A percentile compares a stretch with the other conserved stretches of the same genome.
Conservation (phyloP, 2,888 invertebrate species). For the Calameuta pallipes region DNA sequence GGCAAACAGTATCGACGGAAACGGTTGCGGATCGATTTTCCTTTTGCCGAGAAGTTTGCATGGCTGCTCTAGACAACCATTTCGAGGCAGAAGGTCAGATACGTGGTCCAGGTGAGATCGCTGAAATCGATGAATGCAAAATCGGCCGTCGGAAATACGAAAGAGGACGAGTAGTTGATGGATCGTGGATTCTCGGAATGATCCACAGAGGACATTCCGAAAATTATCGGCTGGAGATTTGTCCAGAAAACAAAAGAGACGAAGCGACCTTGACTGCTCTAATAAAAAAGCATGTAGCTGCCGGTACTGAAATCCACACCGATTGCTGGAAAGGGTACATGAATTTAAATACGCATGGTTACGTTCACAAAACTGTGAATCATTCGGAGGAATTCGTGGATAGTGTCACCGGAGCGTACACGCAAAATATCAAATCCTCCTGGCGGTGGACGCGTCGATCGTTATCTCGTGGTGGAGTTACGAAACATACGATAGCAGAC, state of each 20-base stretch:
- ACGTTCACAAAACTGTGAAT: no score
- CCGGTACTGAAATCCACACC: background rate
- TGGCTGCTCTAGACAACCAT: slow-evolving; percentile 7
- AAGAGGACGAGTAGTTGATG: background rate
- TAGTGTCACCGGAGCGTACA: no score
- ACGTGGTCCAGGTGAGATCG: slow-evolving; percentile 9
- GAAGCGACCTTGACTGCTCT: slow-evolving; percentile 6
- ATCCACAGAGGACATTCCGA: slow-evolving; percentile 16
- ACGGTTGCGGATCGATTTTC: slow-evolving; percentile 9
- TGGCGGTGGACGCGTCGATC: no score
- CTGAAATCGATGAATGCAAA: no score
- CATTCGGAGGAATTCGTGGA: no score
- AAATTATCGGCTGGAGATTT: slow-evolving; percentile 17
- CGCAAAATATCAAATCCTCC: no score
- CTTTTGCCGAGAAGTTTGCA: slow-evolving; percentile 12
- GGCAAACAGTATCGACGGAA: slow-evolving; percentile 6
- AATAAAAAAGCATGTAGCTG: slow-evolving; percentile 10
- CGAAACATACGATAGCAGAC: no score
- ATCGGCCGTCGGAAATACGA: no score
- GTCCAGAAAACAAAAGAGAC: slow-evolving; percentile 19
- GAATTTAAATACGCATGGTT: no score
- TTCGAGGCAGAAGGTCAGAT: slow-evolving; percentile 5
- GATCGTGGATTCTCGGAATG: slow-evolving; percentile 18
- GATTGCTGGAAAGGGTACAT: no score
- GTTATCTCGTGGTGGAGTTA: no score